A percentile compares a stretch with the other conserved stretches of the same genome.
These are phyloP conservation scores for Zygothrica quintamaculata DNA, from an alignment of 2,888 invertebrate genomes.

Conservation along the genomic window DNA sequence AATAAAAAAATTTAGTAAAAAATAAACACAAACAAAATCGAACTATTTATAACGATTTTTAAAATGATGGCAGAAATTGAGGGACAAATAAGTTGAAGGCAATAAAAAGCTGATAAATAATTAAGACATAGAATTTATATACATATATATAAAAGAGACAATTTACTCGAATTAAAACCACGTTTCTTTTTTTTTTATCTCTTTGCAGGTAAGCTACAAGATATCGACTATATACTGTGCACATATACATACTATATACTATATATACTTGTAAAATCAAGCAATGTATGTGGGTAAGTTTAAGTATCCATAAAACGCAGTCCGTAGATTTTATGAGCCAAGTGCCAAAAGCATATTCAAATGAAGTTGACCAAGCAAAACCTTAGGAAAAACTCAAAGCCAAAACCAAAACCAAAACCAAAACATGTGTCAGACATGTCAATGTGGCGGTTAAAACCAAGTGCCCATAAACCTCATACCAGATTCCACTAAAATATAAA, in stretches of 20 bases:
- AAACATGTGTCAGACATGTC: conserved; percentile 77
- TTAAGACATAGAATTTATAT: too few relatives aligned
- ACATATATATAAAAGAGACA: too few relatives aligned
- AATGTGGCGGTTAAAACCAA: conserved; percentile 53
- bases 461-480: conserved; percentile 18
- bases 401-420: conserved; percentile 56
- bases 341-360: conserved; percentile 75
- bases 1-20: not conserved
- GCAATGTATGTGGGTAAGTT: conserved; percentile 20
- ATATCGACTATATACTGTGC: too few relatives aligned
- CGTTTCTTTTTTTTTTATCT: conserved; percentile 14
- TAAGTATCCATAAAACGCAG: conserved; percentile 43
- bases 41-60: not conserved
- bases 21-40: too few relatives aligned
- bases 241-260: not conserved
- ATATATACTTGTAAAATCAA: not conserved
- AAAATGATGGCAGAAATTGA: conserved; percentile 13
- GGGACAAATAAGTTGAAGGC: too few relatives aligned
- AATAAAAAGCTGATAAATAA: too few relatives aligned
- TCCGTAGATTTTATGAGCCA: conserved; percentile 57
- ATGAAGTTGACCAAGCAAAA: conserved; percentile 57
- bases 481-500: conserved; percentile 3
- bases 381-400: conserved; percentile 44
- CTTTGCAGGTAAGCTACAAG: conserved; percentile 59
- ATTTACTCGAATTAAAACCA: too few relatives aligned